phyloP scores from a whole-genome alignment of 92 coral and sea anemone species.

The Phymanthus crucifer region DNA sequence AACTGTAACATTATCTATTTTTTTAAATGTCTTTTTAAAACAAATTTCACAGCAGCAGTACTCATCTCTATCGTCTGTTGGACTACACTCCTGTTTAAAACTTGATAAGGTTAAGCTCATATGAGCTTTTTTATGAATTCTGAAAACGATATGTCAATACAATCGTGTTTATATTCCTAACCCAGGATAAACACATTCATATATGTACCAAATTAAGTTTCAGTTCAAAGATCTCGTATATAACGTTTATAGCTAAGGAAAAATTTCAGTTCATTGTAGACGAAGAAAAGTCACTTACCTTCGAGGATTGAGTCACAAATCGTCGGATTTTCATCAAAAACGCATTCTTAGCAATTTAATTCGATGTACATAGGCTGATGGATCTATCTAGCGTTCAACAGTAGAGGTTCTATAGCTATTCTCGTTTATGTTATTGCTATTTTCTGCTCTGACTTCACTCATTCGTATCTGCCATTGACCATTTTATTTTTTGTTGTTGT shows the following conservation, averaged over 20 bases:
- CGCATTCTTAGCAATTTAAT: not conserved
- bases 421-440: not conserved
- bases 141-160: not conserved
- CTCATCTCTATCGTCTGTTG: no score
- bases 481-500: constrained; percentile 26
- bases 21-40: no score
- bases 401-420: not conserved
- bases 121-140: not conserved
- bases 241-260: no score
- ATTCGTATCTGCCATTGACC: constrained; percentile 20
- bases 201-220: not conserved
- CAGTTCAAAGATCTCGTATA: no score
- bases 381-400: not conserved
- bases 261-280: no score
- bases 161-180: not conserved
- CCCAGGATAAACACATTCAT: not conserved
- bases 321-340: constrained; percentile 9
- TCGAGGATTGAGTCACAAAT: not conserved
- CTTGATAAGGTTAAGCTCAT: no score
- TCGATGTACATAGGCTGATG: not conserved
- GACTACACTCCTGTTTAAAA: no score
- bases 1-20: no score
- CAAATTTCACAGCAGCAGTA: no score
- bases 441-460: constrained; percentile 25
- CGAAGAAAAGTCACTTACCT: not conserved